phyloP scores from a whole-genome alignment of 1,140 invertebrate genomes.

The Pantala flavescens region DNA sequence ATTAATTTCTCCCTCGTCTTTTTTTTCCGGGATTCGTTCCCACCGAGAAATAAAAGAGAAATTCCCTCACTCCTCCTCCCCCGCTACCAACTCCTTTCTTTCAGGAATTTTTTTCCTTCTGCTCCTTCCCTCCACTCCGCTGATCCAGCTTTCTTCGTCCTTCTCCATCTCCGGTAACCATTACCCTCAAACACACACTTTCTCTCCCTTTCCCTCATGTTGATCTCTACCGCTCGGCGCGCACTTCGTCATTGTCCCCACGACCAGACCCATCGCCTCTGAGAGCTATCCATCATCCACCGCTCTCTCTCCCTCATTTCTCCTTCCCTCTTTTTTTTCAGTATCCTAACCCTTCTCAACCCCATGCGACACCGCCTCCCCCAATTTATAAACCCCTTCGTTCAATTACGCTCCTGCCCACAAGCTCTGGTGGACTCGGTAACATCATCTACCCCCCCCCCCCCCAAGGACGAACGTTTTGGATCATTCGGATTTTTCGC shows the following conservation, averaged over 20 bases:
- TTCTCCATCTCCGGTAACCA: not conserved
- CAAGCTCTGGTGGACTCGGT: too few species aligned
- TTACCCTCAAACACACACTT: not conserved
- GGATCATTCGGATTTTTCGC: too few species aligned
- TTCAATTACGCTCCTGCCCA: not conserved
- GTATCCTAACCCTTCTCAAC: not conserved
- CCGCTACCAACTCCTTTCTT: not conserved
- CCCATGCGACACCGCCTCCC: not conserved
- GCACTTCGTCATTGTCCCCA: conserved; percentile 3
- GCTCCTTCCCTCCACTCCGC: not conserved
- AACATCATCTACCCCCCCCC: too few species aligned
- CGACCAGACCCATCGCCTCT: not conserved
- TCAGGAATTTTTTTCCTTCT: not conserved
- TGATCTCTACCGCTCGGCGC: not conserved
- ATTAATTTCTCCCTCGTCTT: too few species aligned
- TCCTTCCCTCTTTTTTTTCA: not conserved
- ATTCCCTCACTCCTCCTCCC: not conserved
- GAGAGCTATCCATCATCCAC: not conserved
- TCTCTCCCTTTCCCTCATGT: not conserved
- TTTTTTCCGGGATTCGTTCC: not conserved
- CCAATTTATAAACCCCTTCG: not conserved
- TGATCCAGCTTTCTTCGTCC: not conserved
- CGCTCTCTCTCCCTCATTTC: not conserved
- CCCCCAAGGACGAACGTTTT: too few species aligned
- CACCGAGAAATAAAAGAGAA: too few species aligned